Percentiles rank a stretch among this genome's conserved stretches.
These are phyloP conservation scores for Procavia capensis DNA, from an alignment of 2,113 vertebrate species.

Conservation along the genomic window DNA sequence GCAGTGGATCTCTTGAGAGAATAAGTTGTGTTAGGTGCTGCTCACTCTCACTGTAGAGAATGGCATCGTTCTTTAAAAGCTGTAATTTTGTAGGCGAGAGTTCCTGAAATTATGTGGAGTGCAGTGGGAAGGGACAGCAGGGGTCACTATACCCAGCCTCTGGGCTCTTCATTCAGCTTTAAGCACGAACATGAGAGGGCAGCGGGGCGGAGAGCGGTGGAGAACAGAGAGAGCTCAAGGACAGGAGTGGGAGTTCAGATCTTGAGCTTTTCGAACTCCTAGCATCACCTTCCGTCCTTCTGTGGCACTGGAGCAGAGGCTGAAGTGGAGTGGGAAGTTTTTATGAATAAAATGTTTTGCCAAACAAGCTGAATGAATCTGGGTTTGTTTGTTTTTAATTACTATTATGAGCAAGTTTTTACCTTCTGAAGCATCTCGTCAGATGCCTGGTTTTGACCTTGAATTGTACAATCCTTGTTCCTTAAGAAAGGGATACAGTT, in stretches of 20 bases:
- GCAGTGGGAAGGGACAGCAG: not conserved
- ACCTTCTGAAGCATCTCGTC: conserved; percentile 40
- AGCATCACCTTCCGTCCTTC: conserved; percentile 16
- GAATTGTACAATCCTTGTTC: conserved; percentile 42
- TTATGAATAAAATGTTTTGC: conserved; percentile 71
- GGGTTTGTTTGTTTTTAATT: conserved; percentile 19
- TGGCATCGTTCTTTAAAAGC: not conserved
- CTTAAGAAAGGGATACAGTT: conserved; percentile 69
- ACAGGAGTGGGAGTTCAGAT: conserved; percentile 20
- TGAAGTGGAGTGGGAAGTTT: conserved; percentile 2
- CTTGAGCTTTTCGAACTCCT: conserved; percentile 60
- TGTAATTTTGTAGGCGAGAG: conserved; percentile 16
- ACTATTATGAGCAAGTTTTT: conserved; percentile 43
- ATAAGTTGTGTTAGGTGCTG: not conserved
- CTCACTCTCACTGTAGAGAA: not conserved
- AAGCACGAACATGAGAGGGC: not conserved
- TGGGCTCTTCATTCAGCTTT: not conserved
- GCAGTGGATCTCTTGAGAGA: not conserved
- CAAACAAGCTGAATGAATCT: conserved; percentile 51
- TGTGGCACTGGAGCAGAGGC: conserved; percentile 37
- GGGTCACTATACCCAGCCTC: not conserved
- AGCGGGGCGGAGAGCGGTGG: not conserved
- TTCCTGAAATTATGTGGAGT: not conserved
- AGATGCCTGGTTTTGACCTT: conserved; percentile 64
- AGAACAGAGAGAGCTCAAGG: not conserved